Evolutionary conservation across 2,888 invertebrate species (phyloP).

Genomic region (Oscheius sp.): DNA sequence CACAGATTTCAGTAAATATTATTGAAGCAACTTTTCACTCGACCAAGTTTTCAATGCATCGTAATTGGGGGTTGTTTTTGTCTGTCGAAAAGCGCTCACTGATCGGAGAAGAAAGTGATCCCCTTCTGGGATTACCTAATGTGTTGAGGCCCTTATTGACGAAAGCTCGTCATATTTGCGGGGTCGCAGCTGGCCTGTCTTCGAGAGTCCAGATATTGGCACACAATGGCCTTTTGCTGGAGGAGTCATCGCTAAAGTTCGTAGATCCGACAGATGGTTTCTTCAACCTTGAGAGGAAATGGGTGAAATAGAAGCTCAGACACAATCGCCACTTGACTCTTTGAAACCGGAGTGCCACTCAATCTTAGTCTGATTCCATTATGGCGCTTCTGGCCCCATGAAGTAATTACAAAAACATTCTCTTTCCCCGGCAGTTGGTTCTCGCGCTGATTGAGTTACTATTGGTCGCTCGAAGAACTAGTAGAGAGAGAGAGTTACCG

Average conservation of each 20-base stretch:
- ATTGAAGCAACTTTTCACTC: neutral
- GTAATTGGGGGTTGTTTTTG: constrained; percentile 16
- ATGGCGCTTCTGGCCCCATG: neutral
- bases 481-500: neutral
- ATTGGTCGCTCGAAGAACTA: neutral
- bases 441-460: constrained; percentile 28
- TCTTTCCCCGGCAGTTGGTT: neutral
- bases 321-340: constrained; percentile 7
- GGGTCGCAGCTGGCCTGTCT: constrained; percentile 25
- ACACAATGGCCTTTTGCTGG: neutral
- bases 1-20: constrained; percentile 27
- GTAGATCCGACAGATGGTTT: too few relatives aligned
- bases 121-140: constrained; percentile 9
- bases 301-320: too few relatives aligned
- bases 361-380: constrained; percentile 21
- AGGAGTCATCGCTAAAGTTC: too few relatives aligned
- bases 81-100: neutral
- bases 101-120: too few relatives aligned
- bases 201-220: constrained; percentile 18
- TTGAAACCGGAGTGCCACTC: constrained; percentile 22
- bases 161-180: constrained; percentile 16
- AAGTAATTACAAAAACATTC: constrained; percentile 28
- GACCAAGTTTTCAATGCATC: constrained; percentile 6
- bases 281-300: neutral
- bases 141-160: constrained; percentile 5